Evolutionary conservation across 2,797 vertebrate species (phyloP), one percentile per base, ranked within the genome.

Genomic region (Enteromius afrohamiltoni): DNA sequence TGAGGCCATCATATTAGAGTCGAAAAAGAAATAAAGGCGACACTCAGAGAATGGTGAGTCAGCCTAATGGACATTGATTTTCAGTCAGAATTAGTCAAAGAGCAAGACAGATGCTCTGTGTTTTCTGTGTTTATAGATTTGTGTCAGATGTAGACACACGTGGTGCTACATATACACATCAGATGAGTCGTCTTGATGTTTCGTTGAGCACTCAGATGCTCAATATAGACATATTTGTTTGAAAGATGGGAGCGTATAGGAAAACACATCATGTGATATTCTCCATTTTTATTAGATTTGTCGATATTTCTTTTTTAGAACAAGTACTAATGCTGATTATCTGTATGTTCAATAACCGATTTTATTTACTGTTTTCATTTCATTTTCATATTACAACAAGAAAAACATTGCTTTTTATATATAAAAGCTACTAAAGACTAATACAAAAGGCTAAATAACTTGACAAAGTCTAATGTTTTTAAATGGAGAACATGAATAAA

Each of bases 41-140:
- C 89, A 90, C 86, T 81, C 79, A 85, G 87, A 89, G 75, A 42
- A 42, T 79, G 88, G 89, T 73, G 47, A 83, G 87, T 90, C 82
- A 19, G 81, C 88, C 83, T 92, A 92, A 92, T 91, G 88, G 89
- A 88, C 88, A 94, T 93, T 90, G 94, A 93, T 93, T 92, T 89
- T 87, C 83, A 88, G 86, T 83, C 85, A 23, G 79, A 83, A 85
- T 69, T 62, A 78, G 64, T 62, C 74, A 45, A 19, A 89, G 87
- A 79, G 83, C 85, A 89, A 84, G 55, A 83, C 78, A 85, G 85
- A 87, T 81, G 83, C 80, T 14, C 19, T 88, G 90, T 88, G 92
- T 91, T 90, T 89, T 88, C 79, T 82, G 58, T 37, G 60, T 82
- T 29, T 60, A 34, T 23, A 62, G 40, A 62, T 74, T 42, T 1